phyloP scores from a whole-genome alignment of 1,140 invertebrate genomes.

The Acromyrmex charruanus region DNA sequence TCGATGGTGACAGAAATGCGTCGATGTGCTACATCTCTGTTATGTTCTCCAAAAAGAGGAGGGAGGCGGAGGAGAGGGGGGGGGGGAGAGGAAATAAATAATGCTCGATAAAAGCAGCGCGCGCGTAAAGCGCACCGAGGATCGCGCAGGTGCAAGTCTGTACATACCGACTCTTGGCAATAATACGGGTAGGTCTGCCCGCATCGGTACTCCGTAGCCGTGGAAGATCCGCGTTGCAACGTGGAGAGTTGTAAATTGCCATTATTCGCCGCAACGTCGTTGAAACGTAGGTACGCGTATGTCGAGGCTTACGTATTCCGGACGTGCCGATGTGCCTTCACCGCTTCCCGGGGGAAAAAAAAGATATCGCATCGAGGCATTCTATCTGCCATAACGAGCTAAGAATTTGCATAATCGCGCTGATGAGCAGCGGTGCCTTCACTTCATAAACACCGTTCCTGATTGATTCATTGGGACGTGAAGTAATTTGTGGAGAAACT shows the following conservation, averaged over 20 bases:
- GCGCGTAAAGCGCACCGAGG: conserved; percentile 60
- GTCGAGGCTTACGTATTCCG: background rate
- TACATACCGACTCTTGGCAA: conserved; percentile 52
- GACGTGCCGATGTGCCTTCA: background rate
- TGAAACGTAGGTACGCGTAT: background rate
- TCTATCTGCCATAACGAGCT: conserved; percentile 29
- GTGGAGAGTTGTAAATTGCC: conserved; percentile 54
- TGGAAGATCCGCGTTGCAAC: conserved; percentile 47
- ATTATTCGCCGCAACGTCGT: conserved; percentile 56
- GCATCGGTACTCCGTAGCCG: conserved; percentile 60
- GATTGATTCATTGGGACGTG: conserved; percentile 52
- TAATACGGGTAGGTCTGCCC: conserved; percentile 72
- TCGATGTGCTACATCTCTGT: conserved; percentile 5
- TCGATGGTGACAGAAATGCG: background rate
- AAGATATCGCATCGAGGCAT: conserved; percentile 37
- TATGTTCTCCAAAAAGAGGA: conserved; percentile 44
- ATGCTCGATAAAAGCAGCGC: conserved; percentile 56
- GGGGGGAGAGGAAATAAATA: conserved; percentile 58
- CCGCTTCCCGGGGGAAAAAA: background rate
- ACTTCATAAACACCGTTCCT: conserved; percentile 31
- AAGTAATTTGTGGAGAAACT: conserved; percentile 52
- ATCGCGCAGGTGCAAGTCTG: conserved; percentile 64
- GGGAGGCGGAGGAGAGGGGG: background rate
- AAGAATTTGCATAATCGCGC: conserved; percentile 53
- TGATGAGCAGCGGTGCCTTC: conserved; percentile 39